phyloP scores from a whole-genome alignment of 2,113 vertebrate species.

The Elgaria multicarinata region DNA sequence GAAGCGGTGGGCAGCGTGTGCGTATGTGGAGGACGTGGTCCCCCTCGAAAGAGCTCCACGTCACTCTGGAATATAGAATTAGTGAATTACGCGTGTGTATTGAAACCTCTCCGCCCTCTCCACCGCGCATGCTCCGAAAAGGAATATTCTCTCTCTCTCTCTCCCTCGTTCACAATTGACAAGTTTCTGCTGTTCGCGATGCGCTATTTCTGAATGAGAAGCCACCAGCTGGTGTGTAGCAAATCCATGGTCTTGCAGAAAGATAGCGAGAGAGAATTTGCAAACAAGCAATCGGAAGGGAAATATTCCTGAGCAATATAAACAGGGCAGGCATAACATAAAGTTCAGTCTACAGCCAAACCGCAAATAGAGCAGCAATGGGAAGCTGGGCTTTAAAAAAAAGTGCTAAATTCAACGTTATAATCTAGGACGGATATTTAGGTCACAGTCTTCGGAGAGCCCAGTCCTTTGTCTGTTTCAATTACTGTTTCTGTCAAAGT shows the following conservation, averaged over 20 bases:
- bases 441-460: neutral
- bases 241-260: neutral
- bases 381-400: too few species aligned
- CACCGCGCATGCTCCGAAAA: neutral
- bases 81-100: neutral
- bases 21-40: too few species aligned
- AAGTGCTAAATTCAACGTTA: neutral
- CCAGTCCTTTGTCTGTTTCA: constrained; percentile 38
- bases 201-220: constrained; percentile 28
- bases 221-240: neutral
- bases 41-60: neutral
- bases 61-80: neutral
- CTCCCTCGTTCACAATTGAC: neutral
- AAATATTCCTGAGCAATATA: neutral
- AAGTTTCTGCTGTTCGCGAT: neutral
- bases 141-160: neutral
- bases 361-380: neutral
- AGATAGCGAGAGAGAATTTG: too few species aligned
- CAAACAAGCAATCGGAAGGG: neutral
- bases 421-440: constrained; percentile 6
- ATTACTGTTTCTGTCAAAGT: neutral
- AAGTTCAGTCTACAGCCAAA: neutral
- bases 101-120: neutral
- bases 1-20: accelerated
- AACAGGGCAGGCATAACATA: neutral